Conservation (phyloP, 2,113 vertebrate genomes). For the Cyprinodon tularosa region DNA sequence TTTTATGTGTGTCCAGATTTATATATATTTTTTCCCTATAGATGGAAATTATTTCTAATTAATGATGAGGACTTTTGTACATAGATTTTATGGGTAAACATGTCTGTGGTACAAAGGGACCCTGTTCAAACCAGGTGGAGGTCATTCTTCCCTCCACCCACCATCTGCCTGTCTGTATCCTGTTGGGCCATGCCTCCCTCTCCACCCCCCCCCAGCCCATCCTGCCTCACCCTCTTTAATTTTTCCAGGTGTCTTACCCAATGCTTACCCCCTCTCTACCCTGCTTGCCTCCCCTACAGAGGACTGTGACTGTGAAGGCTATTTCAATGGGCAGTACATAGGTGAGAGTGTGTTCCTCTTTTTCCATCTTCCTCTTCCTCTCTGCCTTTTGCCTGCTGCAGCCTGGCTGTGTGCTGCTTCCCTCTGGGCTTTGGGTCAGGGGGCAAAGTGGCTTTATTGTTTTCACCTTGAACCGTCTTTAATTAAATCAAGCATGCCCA, state of each 20-base stretch:
- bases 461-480: slow-evolving; percentile 23
- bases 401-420: slow-evolving; percentile 61
- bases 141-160: slow-evolving; percentile 22
- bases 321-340: slow-evolving; percentile 95
- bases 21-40: background rate
- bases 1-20: slow-evolving; percentile 3
- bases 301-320: slow-evolving; percentile 95
- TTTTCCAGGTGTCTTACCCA: slow-evolving; percentile 72
- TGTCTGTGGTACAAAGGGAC: background rate
- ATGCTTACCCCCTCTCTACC: slow-evolving; percentile 78
- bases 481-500: no score
- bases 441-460: slow-evolving; percentile 20
- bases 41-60: background rate
- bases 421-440: slow-evolving; percentile 41
- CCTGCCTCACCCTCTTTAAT: slow-evolving; percentile 36
- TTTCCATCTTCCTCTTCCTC: slow-evolving; percentile 59
- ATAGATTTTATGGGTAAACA: slow-evolving; percentile 17
- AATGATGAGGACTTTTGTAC: slow-evolving; percentile 10
- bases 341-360: slow-evolving; percentile 86
- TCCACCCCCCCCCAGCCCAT: slow-evolving; percentile 17
- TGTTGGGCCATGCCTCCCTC: slow-evolving; percentile 17
- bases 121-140: slow-evolving; percentile 22
- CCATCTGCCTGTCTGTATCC: slow-evolving; percentile 51
- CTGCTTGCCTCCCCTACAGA: slow-evolving; percentile 86
- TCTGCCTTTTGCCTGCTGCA: slow-evolving; percentile 64